Evolutionary conservation across 2,113 vertebrate genomes (phyloP).

Genomic region (Menidia beryllina): DNA sequence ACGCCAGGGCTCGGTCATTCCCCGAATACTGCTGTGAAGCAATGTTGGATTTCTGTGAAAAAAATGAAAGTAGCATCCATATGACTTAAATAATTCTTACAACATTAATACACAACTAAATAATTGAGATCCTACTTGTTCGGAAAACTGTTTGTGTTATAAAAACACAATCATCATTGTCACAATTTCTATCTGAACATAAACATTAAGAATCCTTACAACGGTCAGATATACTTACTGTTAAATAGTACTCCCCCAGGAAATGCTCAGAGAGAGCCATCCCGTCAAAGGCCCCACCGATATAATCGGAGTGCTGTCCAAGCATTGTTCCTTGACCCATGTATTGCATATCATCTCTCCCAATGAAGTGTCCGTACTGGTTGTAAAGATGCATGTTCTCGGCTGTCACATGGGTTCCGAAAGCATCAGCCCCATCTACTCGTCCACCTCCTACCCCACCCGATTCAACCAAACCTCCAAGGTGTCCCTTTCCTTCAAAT

Average conservation of each 20-base stretch:
- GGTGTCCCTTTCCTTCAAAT: background rate
- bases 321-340: background rate
- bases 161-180: background rate
- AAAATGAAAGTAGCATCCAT: background rate
- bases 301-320: slow-evolving; percentile 26
- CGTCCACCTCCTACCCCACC: slow-evolving; percentile 10
- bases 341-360: background rate
- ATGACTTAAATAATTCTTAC: no score
- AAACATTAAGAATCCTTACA: background rate
- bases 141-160: background rate
- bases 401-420: background rate
- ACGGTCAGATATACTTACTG: slow-evolving; percentile 62
- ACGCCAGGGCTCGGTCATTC: slow-evolving; percentile 82
- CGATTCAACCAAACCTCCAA: background rate
- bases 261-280: slow-evolving; percentile 73
- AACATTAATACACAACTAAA: background rate
- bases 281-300: slow-evolving; percentile 27
- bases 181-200: background rate
- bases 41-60: slow-evolving; percentile 87
- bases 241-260: slow-evolving; percentile 72
- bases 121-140: no score
- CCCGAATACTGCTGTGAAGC: slow-evolving; percentile 61
- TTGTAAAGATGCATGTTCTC: slow-evolving; percentile 31
- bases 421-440: background rate
- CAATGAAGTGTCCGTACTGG: slow-evolving; percentile 3